phyloP scores from a whole-genome alignment of 2,888 invertebrate genomes.

The Platynereis dumerilii region DNA sequence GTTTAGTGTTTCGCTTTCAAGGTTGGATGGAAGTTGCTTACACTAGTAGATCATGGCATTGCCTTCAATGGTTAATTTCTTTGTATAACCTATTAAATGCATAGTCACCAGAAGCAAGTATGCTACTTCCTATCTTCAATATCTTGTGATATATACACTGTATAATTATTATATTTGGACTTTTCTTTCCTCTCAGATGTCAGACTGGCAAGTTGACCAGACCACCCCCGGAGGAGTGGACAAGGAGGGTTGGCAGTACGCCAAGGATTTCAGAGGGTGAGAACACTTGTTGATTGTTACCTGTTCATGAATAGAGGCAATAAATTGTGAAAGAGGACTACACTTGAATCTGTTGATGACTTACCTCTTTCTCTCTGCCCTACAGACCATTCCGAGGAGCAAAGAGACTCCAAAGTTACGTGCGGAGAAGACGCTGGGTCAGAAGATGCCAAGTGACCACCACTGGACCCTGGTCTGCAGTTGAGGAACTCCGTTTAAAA shows the following conservation, averaged over 20 bases:
- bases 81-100: no score
- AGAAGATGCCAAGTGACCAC: constrained; percentile 82
- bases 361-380: not conserved
- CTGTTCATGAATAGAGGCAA: not conserved
- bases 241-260: constrained; percentile 93
- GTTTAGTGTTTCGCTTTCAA: no score
- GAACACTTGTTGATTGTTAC: not conserved
- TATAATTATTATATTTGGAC: not conserved
- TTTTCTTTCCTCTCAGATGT: constrained; percentile 52
- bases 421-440: constrained; percentile 80
- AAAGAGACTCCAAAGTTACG: constrained; percentile 88
- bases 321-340: not conserved
- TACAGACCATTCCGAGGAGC: constrained; percentile 79
- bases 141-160: no score
- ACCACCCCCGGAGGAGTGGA: constrained; percentile 89
- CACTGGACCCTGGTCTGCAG: constrained; percentile 86
- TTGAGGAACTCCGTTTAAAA: constrained; percentile 83
- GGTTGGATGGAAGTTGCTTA: no score
- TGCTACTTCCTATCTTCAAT: no score
- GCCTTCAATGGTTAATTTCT: no score
- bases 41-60: no score
- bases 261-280: constrained; percentile 77
- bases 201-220: constrained; percentile 93
- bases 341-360: not conserved
- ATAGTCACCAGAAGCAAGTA: no score